These are phyloP conservation scores for Triplophysa dalaica DNA, from an alignment of 2,113 vertebrate genomes.

Conservation along the genomic window DNA sequence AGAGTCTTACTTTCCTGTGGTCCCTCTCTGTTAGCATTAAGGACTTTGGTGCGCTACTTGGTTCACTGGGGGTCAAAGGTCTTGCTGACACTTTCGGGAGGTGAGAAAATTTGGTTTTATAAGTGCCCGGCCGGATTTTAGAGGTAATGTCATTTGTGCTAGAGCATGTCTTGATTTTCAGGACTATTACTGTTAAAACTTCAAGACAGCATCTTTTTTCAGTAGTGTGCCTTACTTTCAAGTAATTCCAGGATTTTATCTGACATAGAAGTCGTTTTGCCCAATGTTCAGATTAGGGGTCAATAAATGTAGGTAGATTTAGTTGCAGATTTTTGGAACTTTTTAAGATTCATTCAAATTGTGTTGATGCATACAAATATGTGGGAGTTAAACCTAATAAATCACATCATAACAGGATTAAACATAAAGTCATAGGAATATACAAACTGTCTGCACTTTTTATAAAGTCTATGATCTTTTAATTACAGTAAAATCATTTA, in stretches of 20 bases:
- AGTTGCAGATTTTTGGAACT: too few species aligned
- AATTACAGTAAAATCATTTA: too few species aligned
- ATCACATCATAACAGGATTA: too few species aligned
- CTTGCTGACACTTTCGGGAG: conserved; percentile 75
- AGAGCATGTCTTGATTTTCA: neutral
- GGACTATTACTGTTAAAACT: neutral
- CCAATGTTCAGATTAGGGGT: neutral
- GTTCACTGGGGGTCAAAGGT: conserved; percentile 74
- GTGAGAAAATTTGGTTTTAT: conserved; percentile 48
- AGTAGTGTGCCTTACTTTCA: neutral
- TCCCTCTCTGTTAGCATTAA: conserved; percentile 80
- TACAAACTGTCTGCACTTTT: too few species aligned
- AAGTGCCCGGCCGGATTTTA: neutral
- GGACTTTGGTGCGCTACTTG: conserved; percentile 76
- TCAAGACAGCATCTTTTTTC: neutral
- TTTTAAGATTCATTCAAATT: too few species aligned
- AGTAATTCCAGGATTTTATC: neutral
- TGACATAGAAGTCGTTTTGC: neutral
- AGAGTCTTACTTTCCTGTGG: conserved; percentile 76
- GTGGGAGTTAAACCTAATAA: too few species aligned
- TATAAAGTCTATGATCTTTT: too few species aligned
- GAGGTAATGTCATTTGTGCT: neutral
- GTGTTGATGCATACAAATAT: too few species aligned
- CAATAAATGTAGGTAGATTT: too few species aligned
- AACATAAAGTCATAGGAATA: too few species aligned